phyloP scores from a whole-genome alignment of 2,113 vertebrate genomes.

The Sinocyclocheilus maitianheensis region DNA sequence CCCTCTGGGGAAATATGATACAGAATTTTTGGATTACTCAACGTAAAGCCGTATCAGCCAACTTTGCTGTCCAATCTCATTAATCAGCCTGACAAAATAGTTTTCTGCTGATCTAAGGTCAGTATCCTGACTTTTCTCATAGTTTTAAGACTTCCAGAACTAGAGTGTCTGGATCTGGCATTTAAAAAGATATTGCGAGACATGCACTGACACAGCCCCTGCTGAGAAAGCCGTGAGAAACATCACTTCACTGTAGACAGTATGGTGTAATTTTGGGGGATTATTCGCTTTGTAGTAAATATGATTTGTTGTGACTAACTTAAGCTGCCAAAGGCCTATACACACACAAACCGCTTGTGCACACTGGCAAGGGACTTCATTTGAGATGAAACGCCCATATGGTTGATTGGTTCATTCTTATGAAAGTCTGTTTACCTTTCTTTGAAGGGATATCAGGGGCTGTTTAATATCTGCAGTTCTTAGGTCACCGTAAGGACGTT shows the following conservation, averaged over 20 bases:
- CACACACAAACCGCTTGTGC: neutral
- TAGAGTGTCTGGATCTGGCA: neutral
- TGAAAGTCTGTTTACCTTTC: neutral
- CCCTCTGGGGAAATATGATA: constrained; percentile 34
- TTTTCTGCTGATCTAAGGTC: constrained; percentile 1
- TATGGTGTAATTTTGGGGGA: neutral
- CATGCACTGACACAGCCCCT: neutral
- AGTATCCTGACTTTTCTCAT: neutral
- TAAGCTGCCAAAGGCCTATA: neutral
- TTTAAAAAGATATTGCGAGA: neutral
- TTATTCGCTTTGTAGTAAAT: constrained; percentile 19
- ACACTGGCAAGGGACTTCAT: neutral
- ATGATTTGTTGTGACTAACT: neutral
- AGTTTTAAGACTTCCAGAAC: neutral
- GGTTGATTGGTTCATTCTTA: neutral
- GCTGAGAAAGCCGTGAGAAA: neutral
- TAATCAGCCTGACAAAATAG: neutral
- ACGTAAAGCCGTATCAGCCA: constrained; percentile 17
- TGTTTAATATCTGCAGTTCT: neutral
- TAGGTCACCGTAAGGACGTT: neutral
- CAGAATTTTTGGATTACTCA: constrained; percentile 12
- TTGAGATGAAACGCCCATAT: constrained; percentile 1
- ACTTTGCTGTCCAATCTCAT: constrained; percentile 19
- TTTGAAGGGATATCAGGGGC: neutral
- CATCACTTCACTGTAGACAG: constrained; percentile 1